A percentile compares a stretch with the other conserved stretches of the same genome.
Conservation (phyloP, 2,113 vertebrate genomes). For the Ceyx margarethae region DNA sequence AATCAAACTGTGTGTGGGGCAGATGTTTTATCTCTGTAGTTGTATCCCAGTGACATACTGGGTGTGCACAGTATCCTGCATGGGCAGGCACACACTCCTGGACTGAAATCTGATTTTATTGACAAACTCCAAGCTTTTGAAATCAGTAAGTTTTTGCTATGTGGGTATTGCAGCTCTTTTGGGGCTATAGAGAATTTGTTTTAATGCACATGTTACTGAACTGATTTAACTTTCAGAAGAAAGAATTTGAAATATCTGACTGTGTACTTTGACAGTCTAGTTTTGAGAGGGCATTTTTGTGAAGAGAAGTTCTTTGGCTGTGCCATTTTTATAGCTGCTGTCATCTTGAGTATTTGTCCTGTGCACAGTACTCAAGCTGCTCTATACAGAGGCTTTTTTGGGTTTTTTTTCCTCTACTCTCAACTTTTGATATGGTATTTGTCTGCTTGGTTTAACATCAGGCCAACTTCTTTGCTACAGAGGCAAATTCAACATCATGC, state of each 20-base stretch:
- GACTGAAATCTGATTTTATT: background rate
- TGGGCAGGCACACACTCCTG: fast-evolving
- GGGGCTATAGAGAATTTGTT: background rate
- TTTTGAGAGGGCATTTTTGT: background rate
- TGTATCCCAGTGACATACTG: background rate
- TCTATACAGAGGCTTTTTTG: background rate
- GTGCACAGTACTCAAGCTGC: background rate
- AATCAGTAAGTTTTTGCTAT: background rate
- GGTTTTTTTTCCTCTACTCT: background rate
- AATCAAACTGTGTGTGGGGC: background rate
- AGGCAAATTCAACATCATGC: background rate
- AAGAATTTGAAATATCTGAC: background rate
- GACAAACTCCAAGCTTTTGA: background rate
- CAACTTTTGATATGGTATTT: background rate
- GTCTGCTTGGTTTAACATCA: background rate
- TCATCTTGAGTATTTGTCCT: background rate
- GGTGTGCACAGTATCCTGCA: background rate
- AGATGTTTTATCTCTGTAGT: background rate
- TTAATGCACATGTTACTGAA: background rate
- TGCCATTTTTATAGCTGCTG: background rate
- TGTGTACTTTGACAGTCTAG: background rate
- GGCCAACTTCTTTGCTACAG: background rate
- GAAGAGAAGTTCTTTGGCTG: background rate
- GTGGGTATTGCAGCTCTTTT: background rate
- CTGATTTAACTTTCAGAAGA: background rate